Evolutionary conservation across 2,888 invertebrate species (phyloP).

Genomic region (Hydraecia micacea): DNA sequence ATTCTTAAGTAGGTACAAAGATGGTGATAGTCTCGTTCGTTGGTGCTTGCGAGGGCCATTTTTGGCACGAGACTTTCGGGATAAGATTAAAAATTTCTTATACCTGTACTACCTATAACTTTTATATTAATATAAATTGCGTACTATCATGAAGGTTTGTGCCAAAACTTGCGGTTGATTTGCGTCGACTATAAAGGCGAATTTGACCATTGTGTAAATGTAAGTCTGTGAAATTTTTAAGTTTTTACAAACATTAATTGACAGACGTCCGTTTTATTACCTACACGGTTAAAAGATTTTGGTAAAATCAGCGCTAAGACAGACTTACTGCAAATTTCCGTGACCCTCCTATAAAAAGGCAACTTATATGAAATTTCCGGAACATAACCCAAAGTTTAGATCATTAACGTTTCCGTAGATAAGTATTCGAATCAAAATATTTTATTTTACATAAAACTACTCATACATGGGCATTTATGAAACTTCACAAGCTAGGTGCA

Average conservation of each 20-base stretch:
- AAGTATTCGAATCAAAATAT: too few species aligned
- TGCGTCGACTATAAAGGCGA: too few species aligned
- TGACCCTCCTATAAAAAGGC: not conserved
- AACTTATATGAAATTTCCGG: not conserved
- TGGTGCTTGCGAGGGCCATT: not conserved
- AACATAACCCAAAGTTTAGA: not conserved
- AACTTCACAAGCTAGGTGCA: not conserved
- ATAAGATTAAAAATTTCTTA: too few species aligned
- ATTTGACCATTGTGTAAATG: not conserved
- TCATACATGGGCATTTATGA: not conserved
- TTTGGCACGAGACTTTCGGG: not conserved
- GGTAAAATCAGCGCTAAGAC: not conserved
- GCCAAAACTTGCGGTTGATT: not conserved
- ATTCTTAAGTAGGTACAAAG: not conserved
- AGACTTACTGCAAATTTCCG: not conserved
- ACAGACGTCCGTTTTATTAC: not conserved
- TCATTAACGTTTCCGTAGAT: not conserved
- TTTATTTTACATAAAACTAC: too few species aligned
- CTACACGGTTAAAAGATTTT: not conserved
- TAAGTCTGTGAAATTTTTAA: not conserved
- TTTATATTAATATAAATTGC: not conserved
- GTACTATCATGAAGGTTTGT: not conserved
- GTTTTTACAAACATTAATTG: not conserved
- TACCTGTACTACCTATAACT: not conserved
- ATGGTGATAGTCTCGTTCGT: not conserved